A percentile compares a stretch with the other conserved stretches of the same genome.
Conservation (phyloP, 2,113 vertebrate genomes). For the Scophthalmus maximus region DNA sequence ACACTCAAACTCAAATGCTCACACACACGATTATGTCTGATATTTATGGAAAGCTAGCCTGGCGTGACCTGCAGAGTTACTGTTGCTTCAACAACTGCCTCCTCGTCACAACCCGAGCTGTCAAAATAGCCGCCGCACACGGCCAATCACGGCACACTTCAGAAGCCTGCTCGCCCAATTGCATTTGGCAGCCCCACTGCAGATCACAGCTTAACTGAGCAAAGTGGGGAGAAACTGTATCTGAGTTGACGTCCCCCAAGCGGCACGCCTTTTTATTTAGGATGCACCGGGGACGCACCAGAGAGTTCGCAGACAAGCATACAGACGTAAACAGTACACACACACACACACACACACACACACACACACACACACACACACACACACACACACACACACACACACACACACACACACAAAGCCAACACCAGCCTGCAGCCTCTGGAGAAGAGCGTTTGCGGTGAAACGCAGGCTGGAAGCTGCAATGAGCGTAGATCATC, state of each 20-base stretch:
- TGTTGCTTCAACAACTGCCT: neutral
- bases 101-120: conserved; percentile 28
- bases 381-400: conserved; percentile 11
- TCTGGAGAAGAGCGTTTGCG: conserved; percentile 18
- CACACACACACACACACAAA: conserved; percentile 17
- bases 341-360: neutral
- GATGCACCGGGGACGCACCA: conserved; percentile 15
- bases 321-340: too few species aligned
- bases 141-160: conserved; percentile 58
- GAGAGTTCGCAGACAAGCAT: conserved; percentile 25
- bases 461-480: conserved; percentile 10
- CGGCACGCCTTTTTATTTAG: conserved; percentile 36
- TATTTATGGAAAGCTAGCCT: conserved; percentile 19
- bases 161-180: conserved; percentile 54
- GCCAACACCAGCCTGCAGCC: neutral
- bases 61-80: conserved; percentile 42
- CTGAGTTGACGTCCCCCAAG: conserved; percentile 38
- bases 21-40: conserved; percentile 18
- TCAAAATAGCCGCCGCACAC: conserved; percentile 53
- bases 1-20: conserved; percentile 8
- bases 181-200: conserved; percentile 55
- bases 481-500: conserved; percentile 37
- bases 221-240: conserved; percentile 33
- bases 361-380: neutral
- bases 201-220: conserved; percentile 50